Conservation (phyloP, 2,113 vertebrate genomes). For the Maccullochella peelii region DNA sequence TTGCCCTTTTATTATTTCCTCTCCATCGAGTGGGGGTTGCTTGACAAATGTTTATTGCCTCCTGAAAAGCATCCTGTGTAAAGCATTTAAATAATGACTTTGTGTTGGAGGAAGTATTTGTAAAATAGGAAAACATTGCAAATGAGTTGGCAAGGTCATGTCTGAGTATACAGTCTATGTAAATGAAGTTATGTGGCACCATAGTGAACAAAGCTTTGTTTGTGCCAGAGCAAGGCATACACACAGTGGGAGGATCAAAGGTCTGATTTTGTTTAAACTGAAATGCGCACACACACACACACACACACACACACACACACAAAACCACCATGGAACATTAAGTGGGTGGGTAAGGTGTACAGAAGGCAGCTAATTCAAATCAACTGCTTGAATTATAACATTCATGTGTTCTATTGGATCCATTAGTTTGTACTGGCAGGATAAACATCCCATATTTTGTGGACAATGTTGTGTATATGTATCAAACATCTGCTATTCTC, state of each 20-base stretch:
- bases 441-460: neutral
- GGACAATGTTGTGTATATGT: neutral
- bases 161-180: neutral
- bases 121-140: neutral
- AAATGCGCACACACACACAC: conserved; percentile 18
- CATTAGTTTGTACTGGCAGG: conserved; percentile 3
- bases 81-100: neutral
- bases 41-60: neutral
- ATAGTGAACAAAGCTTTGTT: conserved; percentile 7
- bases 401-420: neutral
- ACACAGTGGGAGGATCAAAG: conserved; percentile 51
- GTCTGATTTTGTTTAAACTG: conserved; percentile 21
- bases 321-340: neutral
- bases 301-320: conserved; percentile 4
- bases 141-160: neutral
- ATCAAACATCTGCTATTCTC: neutral
- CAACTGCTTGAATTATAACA: neutral
- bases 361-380: conserved; percentile 16
- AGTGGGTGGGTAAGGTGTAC: neutral
- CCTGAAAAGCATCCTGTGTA: neutral
- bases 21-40: too few relatives aligned
- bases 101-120: neutral
- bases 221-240: conserved; percentile 16
- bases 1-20: neutral
- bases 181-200: neutral